phyloP scores from a whole-genome alignment of 64 coral and sea anemone genomes.

The Cladopsammia gracilis region DNA sequence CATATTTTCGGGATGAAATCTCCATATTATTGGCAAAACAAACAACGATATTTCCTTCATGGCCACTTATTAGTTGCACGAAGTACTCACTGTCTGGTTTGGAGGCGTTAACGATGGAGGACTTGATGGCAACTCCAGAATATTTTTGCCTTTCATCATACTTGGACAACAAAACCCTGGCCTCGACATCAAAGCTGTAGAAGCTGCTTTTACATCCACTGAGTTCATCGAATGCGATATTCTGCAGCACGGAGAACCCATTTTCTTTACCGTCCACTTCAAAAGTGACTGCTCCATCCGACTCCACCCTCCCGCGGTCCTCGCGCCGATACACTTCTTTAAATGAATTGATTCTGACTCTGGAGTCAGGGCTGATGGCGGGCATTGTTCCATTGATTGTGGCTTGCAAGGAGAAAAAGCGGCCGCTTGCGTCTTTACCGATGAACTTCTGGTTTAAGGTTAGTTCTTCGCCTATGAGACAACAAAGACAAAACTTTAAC shows the following conservation, averaged over 20 bases:
- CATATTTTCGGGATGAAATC: too few relatives aligned
- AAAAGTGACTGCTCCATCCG: conserved; percentile 64
- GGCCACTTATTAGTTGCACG: too few relatives aligned
- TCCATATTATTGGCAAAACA: too few relatives aligned
- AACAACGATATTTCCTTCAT: too few relatives aligned
- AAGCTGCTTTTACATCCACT: conserved; percentile 36
- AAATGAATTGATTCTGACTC: conserved; percentile 54
- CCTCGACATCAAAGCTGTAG: conserved; percentile 42
- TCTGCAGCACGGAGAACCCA: conserved; percentile 69
- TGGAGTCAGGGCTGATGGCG: conserved; percentile 17
- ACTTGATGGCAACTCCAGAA: neutral
- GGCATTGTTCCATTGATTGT: conserved; percentile 71
- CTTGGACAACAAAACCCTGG: neutral
- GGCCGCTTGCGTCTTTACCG: conserved; percentile 21
- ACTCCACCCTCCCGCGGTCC: conserved; percentile 64
- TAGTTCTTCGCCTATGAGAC: conserved; percentile 58
- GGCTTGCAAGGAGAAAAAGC: conserved; percentile 39
- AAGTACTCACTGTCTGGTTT: neutral
- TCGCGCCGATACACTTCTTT: conserved; percentile 56
- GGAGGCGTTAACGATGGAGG: conserved; percentile 26
- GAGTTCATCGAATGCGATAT: conserved; percentile 68
- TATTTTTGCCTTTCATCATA: conserved; percentile 6
- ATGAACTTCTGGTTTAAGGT: conserved; percentile 59
- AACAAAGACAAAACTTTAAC: neutral
- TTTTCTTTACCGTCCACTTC: conserved; percentile 64